A percentile compares a stretch with the other conserved stretches of the same genome.
These are phyloP conservation scores for Drosophila suzukii DNA, from an alignment of 1,140 invertebrate genomes.

Conservation along the genomic window DNA sequence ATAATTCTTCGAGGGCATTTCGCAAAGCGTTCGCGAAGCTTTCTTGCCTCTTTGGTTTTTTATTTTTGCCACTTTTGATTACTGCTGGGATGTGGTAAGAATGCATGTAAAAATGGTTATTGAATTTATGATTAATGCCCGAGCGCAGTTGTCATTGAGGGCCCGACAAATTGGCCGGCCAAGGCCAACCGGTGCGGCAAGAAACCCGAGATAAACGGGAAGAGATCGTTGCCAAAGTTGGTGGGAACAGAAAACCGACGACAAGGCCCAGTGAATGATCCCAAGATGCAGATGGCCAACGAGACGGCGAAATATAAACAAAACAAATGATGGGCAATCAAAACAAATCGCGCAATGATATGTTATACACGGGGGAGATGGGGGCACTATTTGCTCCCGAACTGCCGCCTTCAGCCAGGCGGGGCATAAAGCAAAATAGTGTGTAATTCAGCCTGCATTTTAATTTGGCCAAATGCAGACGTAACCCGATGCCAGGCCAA, in stretches of 20 bases:
- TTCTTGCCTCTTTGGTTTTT: conserved; percentile 1
- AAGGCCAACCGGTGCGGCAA: conserved; percentile 47
- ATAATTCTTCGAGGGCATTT: conserved; percentile 6
- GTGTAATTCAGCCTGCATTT: conserved; percentile 52
- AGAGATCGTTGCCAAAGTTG: conserved; percentile 47
- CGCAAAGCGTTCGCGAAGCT: conserved; percentile 1
- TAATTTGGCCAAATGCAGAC: conserved; percentile 51
- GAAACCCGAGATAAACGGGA: conserved; percentile 58
- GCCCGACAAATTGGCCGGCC: conserved; percentile 64
- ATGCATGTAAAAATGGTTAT: conserved; percentile 77
- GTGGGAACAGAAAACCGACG: conserved; percentile 26
- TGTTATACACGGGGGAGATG: background rate
- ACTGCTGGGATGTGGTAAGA: conserved; percentile 61
- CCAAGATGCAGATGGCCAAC: conserved; percentile 33
- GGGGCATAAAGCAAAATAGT: conserved; percentile 35
- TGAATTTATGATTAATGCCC: conserved; percentile 73
- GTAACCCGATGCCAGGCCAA: conserved; percentile 49
- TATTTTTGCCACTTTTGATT: conserved; percentile 6
- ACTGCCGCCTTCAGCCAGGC: conserved; percentile 36
- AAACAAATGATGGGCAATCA: conserved; percentile 45
- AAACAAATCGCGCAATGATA: conserved; percentile 45
- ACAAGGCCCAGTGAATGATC: conserved; percentile 27
- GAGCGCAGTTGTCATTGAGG: conserved; percentile 60
- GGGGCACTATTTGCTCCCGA: background rate
- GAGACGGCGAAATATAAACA: conserved; percentile 15